Evolutionary conservation across 2,113 vertebrate genomes (phyloP), one percentile per base, ranked within the genome.

Genomic region (Arenaria interpres): DNA sequence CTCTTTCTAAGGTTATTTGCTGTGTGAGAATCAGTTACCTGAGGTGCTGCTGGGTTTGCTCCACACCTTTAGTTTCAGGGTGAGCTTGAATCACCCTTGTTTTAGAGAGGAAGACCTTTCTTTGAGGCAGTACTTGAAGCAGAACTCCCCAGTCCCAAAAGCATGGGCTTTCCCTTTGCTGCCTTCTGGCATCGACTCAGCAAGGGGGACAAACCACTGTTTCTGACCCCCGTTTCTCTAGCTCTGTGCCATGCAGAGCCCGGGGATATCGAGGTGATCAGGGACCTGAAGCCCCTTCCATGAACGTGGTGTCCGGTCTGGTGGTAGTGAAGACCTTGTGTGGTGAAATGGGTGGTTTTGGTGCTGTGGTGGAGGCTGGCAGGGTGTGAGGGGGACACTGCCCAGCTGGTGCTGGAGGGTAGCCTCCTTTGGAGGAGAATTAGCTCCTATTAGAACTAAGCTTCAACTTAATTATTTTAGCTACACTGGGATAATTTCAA

Each of bases 381-480:
- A 69, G 79, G 51, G 25, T 51, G 27, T 4, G 7, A 46, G 37
- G 21, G 37, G 20, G 39, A 13, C 1, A 1, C 43, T 62, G 66
- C 41, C 32, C 50, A 69, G 78, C 41, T 71, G 78, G 57, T 0
- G 11, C 91, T 89, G 48, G 51, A 90, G 89, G 95, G 71, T 73
- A 91, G 68, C 68, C 35, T 88, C 69, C 48, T 75, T 66, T 0
- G 0, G 57, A 82, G 66, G 73, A 88, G 74, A 75, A 88, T 89
- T 92, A 92, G 27, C 56, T 95, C 32, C 51, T 79, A 85, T 88
- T 62, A 94, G 56, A 78, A 60, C n/a, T 72, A 68, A 92, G 48
- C 39, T 89, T 74, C 63, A 59, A 45, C 51, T 63, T 96, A 80
- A 89, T 97, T 87, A 83, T 95, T 93, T 92, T 62, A 93, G 69